phyloP scores from a whole-genome alignment of 2,797 vertebrate species.

The Darevskia mixta region DNA sequence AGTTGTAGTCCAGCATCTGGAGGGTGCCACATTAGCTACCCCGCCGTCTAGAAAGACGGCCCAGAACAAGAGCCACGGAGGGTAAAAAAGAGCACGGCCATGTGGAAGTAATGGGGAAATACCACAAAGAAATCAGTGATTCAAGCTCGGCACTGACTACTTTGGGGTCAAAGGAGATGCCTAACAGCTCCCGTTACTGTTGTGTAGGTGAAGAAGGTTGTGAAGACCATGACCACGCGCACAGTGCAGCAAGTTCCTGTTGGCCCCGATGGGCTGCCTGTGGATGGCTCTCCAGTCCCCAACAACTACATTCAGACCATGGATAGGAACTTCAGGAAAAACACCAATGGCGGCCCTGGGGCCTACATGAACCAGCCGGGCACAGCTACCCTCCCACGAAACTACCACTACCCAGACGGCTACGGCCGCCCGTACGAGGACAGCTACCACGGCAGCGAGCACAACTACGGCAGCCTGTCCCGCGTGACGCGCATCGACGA shows the following conservation, averaged over 20 bases:
- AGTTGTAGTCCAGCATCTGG: neutral
- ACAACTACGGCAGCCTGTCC: slow-evolving; percentile 88
- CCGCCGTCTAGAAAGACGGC: neutral
- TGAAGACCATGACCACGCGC: slow-evolving; percentile 92
- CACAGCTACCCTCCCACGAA: slow-evolving; percentile 90
- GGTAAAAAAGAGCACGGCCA: neutral
- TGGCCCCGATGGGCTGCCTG: slow-evolving; percentile 88
- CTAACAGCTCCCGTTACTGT: neutral
- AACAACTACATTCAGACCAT: slow-evolving; percentile 85
- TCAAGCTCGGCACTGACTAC: neutral
- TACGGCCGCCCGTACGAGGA: slow-evolving; percentile 82
- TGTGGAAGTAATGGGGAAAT: neutral
- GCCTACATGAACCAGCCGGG: slow-evolving; percentile 81
- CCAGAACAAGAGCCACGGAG: neutral
- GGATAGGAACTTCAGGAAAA: slow-evolving; percentile 90
- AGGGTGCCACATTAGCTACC: neutral
- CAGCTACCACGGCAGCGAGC: slow-evolving; percentile 81
- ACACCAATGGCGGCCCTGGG: slow-evolving; percentile 76
- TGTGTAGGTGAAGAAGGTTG: slow-evolving; percentile 91
- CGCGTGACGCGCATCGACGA: slow-evolving; percentile 90
- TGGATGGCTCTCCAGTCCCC: slow-evolving; percentile 86
- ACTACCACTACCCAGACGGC: slow-evolving; percentile 90
- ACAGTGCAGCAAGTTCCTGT: slow-evolving; percentile 86
- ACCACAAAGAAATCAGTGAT: neutral
- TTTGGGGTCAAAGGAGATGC: neutral